phyloP scores from a whole-genome alignment of 2,797 vertebrate species.

The Craterocephalus amniculus region DNA sequence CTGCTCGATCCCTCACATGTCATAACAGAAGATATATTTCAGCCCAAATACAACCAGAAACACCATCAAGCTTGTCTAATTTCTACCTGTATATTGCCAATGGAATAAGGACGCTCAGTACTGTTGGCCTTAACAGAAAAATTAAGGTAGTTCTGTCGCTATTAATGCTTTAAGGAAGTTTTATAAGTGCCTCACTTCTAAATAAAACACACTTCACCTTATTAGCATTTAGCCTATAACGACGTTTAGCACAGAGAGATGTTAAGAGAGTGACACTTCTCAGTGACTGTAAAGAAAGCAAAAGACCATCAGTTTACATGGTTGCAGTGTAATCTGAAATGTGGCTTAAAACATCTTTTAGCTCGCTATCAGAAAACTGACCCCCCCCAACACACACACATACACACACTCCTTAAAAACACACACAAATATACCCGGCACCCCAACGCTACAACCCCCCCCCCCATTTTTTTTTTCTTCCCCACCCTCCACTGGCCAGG shows the following conservation, averaged over 20 bases:
- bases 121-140: constrained; percentile 3
- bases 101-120: constrained; percentile 18
- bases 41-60: constrained; percentile 56
- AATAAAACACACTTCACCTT: background rate
- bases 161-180: background rate
- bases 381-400: constrained; percentile 30
- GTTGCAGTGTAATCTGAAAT: constrained; percentile 46
- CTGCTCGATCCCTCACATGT: constrained; percentile 71
- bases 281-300: constrained; percentile 34
- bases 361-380: constrained; percentile 60
- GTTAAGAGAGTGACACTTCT: constrained; percentile 9
- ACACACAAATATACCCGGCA: constrained; percentile 69
- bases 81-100: constrained; percentile 26
- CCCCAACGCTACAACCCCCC: constrained; percentile 54
- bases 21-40: constrained; percentile 67
- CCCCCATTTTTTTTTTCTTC: constrained; percentile 49
- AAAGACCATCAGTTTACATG: constrained; percentile 25
- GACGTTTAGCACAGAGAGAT: constrained; percentile 9
- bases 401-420: constrained; percentile 56
- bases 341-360: constrained; percentile 58
- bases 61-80: constrained; percentile 25
- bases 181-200: background rate
- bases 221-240: background rate
- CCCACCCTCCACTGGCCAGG: constrained; percentile 83
- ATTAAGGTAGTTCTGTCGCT: background rate